Percentiles rank a stretch among this genome's conserved stretches.
These are phyloP conservation scores for Chelonoidis abingdonii DNA, from an alignment of 2,113 vertebrate species.

Conservation along the genomic window DNA sequence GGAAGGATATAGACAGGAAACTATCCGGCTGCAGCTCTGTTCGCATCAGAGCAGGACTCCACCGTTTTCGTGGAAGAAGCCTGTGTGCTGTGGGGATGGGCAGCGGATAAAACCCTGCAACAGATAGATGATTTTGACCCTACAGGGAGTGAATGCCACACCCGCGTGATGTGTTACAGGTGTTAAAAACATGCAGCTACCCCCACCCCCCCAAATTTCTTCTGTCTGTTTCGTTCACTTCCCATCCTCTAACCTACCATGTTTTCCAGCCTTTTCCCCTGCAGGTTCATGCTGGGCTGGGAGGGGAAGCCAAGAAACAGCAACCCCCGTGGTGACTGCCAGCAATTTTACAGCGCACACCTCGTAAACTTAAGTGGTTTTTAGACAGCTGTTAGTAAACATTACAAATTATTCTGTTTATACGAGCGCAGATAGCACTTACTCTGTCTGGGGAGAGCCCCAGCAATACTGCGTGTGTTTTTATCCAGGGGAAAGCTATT, in stretches of 20 bases:
- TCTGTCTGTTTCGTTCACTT: background rate
- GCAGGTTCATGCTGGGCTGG: background rate
- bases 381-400: constrained; percentile 15
- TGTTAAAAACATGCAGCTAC: background rate
- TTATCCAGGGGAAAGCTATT: background rate
- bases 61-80: background rate
- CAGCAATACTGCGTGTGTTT: background rate
- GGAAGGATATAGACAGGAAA: background rate
- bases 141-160: background rate
- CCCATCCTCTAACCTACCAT: too few species aligned
- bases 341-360: background rate
- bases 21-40: background rate
- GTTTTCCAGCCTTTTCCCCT: background rate
- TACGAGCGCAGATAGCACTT: background rate
- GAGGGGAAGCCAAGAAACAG: background rate
- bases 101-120: background rate
- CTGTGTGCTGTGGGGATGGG: background rate
- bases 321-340: background rate
- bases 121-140: background rate
- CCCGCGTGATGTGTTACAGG: background rate
- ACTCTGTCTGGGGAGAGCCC: background rate
- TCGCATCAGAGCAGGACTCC: background rate
- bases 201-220: too few species aligned
- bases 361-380: constrained; percentile 9
- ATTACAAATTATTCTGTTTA: background rate